Evolutionary conservation across 2,888 invertebrate genomes (phyloP).

Genomic region (Drosophila lutescens): DNA sequence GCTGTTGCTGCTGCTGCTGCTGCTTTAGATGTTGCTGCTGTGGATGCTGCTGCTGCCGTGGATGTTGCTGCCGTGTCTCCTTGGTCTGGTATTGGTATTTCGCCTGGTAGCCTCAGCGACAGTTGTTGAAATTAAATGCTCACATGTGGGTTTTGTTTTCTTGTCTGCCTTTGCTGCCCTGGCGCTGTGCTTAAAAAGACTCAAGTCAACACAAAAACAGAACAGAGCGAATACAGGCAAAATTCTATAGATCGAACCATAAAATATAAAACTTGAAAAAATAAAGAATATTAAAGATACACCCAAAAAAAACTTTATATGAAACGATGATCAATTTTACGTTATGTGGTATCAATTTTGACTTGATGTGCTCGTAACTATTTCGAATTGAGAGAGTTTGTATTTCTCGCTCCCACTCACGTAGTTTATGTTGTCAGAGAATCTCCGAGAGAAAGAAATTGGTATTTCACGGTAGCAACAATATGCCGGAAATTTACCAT

Average conservation of each 20-base stretch:
- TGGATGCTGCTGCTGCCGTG: too few species aligned
- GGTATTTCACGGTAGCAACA: too few species aligned
- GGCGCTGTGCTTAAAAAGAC: constrained; percentile 30
- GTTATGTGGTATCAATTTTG: too few species aligned
- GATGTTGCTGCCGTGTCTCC: constrained; percentile 24
- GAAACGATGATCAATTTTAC: too few species aligned
- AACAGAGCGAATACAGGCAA: constrained; percentile 13
- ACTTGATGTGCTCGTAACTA: too few species aligned
- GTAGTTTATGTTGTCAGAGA: too few species aligned
- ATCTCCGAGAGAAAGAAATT: too few species aligned
- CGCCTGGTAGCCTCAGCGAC: constrained; percentile 69
- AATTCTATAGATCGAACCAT: not conserved
- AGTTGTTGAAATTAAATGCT: constrained; percentile 83
- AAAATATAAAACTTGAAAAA: not conserved
- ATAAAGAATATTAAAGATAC: too few species aligned
- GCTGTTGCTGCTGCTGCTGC: constrained; percentile 37
- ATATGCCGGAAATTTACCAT: too few species aligned
- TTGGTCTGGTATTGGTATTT: constrained; percentile 66
- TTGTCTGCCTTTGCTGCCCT: constrained; percentile 45
- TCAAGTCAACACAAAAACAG: constrained; percentile 31
- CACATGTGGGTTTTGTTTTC: constrained; percentile 81
- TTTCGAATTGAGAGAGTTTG: too few species aligned
- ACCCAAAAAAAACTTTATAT: too few species aligned
- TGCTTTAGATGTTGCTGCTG: constrained; percentile 30
- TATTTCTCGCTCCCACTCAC: too few species aligned